phyloP scores from a whole-genome alignment of 2,797 vertebrate genomes.

The Monodelphis domestica region DNA sequence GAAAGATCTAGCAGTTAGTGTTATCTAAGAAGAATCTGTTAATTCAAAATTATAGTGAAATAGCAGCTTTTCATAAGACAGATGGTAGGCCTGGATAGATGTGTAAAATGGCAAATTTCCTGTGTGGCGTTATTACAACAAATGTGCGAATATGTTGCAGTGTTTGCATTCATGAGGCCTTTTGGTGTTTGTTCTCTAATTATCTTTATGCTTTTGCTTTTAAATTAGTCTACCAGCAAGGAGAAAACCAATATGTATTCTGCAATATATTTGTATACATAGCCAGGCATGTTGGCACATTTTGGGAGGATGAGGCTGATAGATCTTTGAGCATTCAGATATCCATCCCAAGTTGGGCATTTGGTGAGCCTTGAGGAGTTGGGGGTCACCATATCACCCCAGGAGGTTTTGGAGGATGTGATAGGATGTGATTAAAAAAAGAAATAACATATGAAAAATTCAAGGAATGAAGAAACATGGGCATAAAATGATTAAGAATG shows the following conservation, averaged over 20 bases:
- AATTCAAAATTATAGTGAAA: neutral
- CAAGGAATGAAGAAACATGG: neutral
- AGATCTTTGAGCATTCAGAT: neutral
- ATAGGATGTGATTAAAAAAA: neutral
- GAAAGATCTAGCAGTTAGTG: neutral
- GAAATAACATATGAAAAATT: neutral
- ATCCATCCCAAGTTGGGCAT: neutral
- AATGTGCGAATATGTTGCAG: slow-evolving; percentile 13
- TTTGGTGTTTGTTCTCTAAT: slow-evolving; percentile 26
- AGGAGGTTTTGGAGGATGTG: neutral
- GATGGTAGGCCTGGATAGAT: neutral
- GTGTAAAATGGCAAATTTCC: neutral
- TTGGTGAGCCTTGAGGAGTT: neutral
- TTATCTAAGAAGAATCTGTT: neutral
- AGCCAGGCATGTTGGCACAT: neutral
- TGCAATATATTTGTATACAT: neutral
- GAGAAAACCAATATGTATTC: neutral
- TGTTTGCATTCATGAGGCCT: neutral
- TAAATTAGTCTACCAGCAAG: neutral
- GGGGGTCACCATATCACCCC: neutral
- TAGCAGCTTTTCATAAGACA: neutral
- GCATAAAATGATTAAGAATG: neutral
- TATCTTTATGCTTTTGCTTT: neutral
- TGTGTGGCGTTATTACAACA: neutral
- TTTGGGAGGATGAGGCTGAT: neutral